Conservation (phyloP, 2,113 vertebrate genomes). For the Excalfactoria chinensis region DNA sequence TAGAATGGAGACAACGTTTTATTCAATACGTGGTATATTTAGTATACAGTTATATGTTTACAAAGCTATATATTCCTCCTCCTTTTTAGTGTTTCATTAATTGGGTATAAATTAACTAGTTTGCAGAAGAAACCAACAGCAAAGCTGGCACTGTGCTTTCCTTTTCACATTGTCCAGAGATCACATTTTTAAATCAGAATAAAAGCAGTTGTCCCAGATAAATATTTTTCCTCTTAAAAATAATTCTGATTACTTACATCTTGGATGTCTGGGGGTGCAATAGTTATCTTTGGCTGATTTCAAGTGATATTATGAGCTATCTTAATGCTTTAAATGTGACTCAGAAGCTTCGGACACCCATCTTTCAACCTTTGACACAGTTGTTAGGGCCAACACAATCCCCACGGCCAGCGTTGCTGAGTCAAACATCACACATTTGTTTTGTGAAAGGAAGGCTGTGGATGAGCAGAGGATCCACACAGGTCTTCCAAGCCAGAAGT, state of each 20-base stretch:
- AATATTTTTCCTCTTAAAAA: not conserved
- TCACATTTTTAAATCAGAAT: not conserved
- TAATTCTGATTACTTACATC: constrained; percentile 4
- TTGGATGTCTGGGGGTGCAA: not conserved
- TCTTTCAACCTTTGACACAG: not conserved
- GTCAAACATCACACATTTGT: not conserved
- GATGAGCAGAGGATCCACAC: not conserved
- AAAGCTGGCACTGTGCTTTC: not conserved
- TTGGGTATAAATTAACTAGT: not conserved
- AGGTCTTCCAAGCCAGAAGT: not conserved
- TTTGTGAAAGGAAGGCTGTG: not conserved
- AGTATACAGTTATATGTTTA: not conserved
- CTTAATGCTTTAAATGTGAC: constrained; percentile 41
- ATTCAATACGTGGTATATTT: not conserved
- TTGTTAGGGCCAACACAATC: not conserved
- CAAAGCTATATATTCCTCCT: not conserved
- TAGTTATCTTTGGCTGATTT: constrained; percentile 11
- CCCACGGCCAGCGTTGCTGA: not conserved
- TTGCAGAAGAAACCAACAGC: not conserved
- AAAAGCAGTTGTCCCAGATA: not conserved
- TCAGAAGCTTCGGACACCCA: not conserved
- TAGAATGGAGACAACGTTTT: not conserved
- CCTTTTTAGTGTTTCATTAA: not conserved
- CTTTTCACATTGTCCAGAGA: not conserved
- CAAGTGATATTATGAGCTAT: not conserved